Evolutionary conservation across 35 echinoderm and acorn worm genomes (phyloP).

Genomic region (Stichopus chloronotus): DNA sequence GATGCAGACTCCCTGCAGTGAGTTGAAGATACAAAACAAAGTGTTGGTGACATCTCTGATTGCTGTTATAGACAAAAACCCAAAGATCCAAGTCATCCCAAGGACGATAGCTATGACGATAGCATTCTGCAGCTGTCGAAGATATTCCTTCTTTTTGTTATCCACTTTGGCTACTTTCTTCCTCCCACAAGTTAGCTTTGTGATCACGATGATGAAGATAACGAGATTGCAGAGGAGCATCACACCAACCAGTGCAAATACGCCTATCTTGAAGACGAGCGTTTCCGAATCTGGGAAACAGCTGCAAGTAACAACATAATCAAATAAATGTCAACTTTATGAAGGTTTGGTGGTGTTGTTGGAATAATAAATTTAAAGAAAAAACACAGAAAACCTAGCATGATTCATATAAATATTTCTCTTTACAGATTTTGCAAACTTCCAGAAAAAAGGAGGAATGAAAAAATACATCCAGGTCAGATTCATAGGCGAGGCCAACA

Average conservation of each 20-base stretch:
- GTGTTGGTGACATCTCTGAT: not conserved
- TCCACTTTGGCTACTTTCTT: not conserved
- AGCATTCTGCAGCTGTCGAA: conserved; percentile 19
- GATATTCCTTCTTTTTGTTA: not conserved
- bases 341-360: no score
- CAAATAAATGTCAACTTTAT: no score
- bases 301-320: conserved; percentile 28
- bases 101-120: conserved; percentile 5
- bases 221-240: conserved; percentile 62
- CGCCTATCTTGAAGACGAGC: conserved; percentile 42
- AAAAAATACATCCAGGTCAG: no score
- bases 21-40: conserved; percentile 35
- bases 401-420: no score
- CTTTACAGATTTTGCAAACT: no score
- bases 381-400: no score
- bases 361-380: no score
- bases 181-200: conserved; percentile 63
- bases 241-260: conserved; percentile 48
- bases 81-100: conserved; percentile 37
- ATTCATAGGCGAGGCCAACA: no score
- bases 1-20: conserved; percentile 25
- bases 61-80: not conserved
- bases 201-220: conserved; percentile 60
- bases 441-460: no score
- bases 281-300: conserved; percentile 60